Percentiles rank a stretch among this genome's conserved stretches.
Evolutionary conservation across 2,797 vertebrate genomes (phyloP).

Genomic region (Periparus ater): DNA sequence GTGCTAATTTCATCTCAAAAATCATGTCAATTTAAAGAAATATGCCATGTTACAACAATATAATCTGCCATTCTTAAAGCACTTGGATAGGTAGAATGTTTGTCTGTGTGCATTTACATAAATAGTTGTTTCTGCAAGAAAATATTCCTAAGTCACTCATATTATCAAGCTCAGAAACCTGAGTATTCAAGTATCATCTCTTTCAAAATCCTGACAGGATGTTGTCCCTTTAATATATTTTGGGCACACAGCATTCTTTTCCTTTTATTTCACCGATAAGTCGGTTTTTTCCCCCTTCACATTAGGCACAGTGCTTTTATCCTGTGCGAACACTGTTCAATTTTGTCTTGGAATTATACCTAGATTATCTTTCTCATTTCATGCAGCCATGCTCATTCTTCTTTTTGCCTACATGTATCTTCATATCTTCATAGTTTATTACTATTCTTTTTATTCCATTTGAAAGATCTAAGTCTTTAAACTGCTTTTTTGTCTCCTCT

Average conservation of each 20-base stretch:
- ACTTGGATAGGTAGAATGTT: neutral
- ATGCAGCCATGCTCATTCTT: neutral
- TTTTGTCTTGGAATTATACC: neutral
- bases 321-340: neutral
- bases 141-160: neutral
- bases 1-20: neutral
- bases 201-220: neutral
- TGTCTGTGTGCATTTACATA: neutral
- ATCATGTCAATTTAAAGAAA: neutral
- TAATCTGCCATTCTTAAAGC: neutral
- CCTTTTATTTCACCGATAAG: neutral
- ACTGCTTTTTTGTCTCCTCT: neutral
- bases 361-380: neutral
- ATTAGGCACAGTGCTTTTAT: neutral
- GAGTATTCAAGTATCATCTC: neutral
- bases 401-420: neutral
- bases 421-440: neutral
- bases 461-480: neutral
- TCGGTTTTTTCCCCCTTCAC: fast-evolving
- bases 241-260: neutral
- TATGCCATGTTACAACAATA: neutral
- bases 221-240: neutral
- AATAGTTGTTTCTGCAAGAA: neutral
- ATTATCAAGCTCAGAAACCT: neutral
- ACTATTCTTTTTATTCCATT: neutral